These are phyloP conservation scores for Calephelis virginiensis DNA, from an alignment of 1,140 invertebrate genomes.

Conservation along the genomic window DNA sequence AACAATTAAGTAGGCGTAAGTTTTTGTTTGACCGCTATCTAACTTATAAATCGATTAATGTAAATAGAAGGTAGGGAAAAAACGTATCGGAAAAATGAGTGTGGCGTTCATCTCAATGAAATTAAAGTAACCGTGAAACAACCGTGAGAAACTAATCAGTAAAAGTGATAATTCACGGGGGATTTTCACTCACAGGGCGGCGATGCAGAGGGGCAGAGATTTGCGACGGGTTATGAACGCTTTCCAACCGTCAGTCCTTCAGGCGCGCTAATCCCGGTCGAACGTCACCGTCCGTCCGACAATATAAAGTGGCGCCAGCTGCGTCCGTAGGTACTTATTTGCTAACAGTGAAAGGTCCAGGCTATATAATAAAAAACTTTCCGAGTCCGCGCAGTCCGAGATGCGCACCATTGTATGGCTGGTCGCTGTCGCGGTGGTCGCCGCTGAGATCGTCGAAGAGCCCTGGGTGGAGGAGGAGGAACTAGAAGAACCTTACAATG, in stretches of 20 bases:
- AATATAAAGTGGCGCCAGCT: slow-evolving; percentile 39
- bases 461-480: slow-evolving; percentile 67
- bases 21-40: background rate
- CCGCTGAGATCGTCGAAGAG: slow-evolving; percentile 50
- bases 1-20: too few relatives aligned
- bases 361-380: slow-evolving; percentile 63
- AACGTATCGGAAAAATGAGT: slow-evolving; percentile 19
- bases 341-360: slow-evolving; percentile 58
- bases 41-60: background rate
- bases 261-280: slow-evolving; percentile 33
- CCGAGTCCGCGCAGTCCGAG: slow-evolving; percentile 42
- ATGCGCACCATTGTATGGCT: slow-evolving; percentile 55
- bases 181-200: slow-evolving; percentile 32
- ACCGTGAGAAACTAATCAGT: slow-evolving; percentile 27
- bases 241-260: slow-evolving; percentile 48
- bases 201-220: slow-evolving; percentile 51
- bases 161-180: slow-evolving; percentile 55
- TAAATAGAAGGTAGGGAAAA: slow-evolving; percentile 17
- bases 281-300: slow-evolving; percentile 35
- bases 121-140: slow-evolving; percentile 19
- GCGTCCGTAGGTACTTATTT: slow-evolving; percentile 32
- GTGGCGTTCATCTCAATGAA: slow-evolving; percentile 7
- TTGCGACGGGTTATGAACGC: slow-evolving; percentile 50
- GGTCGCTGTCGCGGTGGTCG: slow-evolving; percentile 44
- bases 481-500: slow-evolving; percentile 55